Percentiles rank a stretch among this genome's conserved stretches.
phyloP scores from a whole-genome alignment of 2,797 vertebrate genomes.

The Loriculus beryllinus region DNA sequence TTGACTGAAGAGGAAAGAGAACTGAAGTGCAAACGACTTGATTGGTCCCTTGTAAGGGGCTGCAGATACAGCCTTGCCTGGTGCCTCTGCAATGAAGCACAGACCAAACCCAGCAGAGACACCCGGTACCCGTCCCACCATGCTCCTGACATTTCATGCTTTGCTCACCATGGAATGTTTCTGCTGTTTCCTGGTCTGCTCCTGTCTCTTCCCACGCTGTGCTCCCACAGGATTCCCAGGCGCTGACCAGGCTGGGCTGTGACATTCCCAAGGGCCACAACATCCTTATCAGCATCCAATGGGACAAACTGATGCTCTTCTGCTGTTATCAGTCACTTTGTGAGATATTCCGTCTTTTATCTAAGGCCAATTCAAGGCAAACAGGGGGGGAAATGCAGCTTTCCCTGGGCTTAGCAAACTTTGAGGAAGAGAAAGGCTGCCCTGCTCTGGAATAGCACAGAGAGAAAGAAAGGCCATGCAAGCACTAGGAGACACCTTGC shows the following conservation, averaged over 20 bases:
- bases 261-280: not conserved
- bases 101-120: not conserved
- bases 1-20: not conserved
- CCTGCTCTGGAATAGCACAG: accelerated
- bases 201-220: accelerated
- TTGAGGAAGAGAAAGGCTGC: not conserved
- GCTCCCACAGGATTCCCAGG: accelerated
- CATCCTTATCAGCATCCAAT: accelerated
- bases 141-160: accelerated
- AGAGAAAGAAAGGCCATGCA: not conserved
- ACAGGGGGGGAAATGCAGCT: accelerated
- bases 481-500: accelerated
- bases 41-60: accelerated
- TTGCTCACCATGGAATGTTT: accelerated
- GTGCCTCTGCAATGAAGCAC: accelerated
- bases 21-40: not conserved
- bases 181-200: accelerated
- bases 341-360: not conserved
- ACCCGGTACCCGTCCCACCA: accelerated
- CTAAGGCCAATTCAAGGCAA: accelerated
- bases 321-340: accelerated
- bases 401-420: accelerated
- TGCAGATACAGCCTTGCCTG: accelerated
- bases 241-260: accelerated
- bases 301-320: not conserved